phyloP scores from a whole-genome alignment of 2,797 vertebrate species.

The Parotocinclus haroldoi region DNA sequence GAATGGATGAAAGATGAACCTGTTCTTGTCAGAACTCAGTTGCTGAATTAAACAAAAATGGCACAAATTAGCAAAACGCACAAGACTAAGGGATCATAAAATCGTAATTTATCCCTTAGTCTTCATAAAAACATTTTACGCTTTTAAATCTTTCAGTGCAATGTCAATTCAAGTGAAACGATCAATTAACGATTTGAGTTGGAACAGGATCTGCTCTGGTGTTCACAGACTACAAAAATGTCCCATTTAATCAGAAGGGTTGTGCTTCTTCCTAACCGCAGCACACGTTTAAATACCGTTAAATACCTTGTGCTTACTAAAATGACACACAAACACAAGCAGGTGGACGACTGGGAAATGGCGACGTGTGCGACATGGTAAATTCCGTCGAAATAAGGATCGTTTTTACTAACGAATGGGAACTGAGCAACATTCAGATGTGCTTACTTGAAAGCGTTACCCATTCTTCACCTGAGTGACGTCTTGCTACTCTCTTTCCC shows the following conservation, averaged over 20 bases:
- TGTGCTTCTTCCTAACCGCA: constrained; percentile 80
- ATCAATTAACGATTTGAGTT: constrained; percentile 37
- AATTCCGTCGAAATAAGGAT: too few relatives aligned
- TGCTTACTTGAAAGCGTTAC: constrained; percentile 32
- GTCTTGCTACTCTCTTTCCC: constrained; percentile 51
- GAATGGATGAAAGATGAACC: constrained; percentile 56
- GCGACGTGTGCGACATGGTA: too few relatives aligned
- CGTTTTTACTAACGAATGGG: too few relatives aligned
- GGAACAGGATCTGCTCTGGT: constrained; percentile 51
- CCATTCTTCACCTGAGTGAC: constrained; percentile 34
- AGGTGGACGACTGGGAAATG: not conserved
- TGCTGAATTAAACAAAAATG: constrained; percentile 7
- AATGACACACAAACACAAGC: constrained; percentile 18
- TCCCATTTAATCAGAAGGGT: constrained; percentile 68
- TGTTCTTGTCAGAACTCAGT: not conserved
- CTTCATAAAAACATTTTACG: constrained; percentile 3
- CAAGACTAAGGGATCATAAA: constrained; percentile 37
- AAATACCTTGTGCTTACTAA: too few relatives aligned
- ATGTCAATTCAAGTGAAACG: constrained; percentile 43
- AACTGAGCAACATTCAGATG: not conserved
- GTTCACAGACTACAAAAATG: constrained; percentile 41
- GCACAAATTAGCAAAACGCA: constrained; percentile 36
- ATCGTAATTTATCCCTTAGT: constrained; percentile 25
- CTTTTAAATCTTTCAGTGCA: constrained; percentile 49
- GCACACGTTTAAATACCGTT: not conserved